These are phyloP conservation scores for Drosophila kambysellisi DNA, from an alignment of 2,888 invertebrate genomes.

Conservation along the genomic window DNA sequence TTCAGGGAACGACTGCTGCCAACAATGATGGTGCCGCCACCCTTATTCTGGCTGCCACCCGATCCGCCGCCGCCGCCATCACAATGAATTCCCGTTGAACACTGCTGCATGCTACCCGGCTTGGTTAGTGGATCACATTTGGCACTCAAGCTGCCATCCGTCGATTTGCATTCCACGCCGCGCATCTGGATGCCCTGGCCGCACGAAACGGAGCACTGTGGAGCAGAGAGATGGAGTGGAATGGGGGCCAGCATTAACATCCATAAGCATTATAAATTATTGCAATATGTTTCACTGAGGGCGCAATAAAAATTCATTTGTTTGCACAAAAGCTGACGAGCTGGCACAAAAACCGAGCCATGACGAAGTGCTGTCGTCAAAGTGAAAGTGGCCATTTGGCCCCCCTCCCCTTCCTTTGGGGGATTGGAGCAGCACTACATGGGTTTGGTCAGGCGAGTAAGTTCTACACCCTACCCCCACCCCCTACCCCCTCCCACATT, in stretches of 20 bases:
- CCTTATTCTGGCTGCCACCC: constrained; percentile 58
- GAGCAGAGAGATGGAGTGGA: neutral
- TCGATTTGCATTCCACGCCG: constrained; percentile 91
- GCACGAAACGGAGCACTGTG: constrained; percentile 96
- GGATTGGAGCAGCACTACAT: neutral
- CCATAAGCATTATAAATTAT: constrained; percentile 75
- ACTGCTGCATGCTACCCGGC: constrained; percentile 90
- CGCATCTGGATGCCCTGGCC: constrained; percentile 94
- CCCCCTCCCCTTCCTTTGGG: neutral
- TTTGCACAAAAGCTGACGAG: constrained; percentile 67
- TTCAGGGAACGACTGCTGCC: constrained; percentile 79
- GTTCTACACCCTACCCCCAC: neutral
- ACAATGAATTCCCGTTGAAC: constrained; percentile 91
- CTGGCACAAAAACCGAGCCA: constrained; percentile 3
- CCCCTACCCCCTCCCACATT: neutral
- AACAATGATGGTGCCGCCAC: constrained; percentile 82
- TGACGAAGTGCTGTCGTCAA: constrained; percentile 59
- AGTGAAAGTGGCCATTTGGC: constrained; percentile 1
- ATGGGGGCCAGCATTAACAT: constrained; percentile 2
- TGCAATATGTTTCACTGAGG: constrained; percentile 68
- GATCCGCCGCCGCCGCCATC: constrained; percentile 81
- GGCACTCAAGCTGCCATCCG: constrained; percentile 86
- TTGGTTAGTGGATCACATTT: constrained; percentile 89
- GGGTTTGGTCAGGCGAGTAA: neutral
- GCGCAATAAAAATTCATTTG: constrained; percentile 68